Base-by-base conservation (phyloP, 2,888 invertebrate species). In the Tinea semifulvella region DNA sequence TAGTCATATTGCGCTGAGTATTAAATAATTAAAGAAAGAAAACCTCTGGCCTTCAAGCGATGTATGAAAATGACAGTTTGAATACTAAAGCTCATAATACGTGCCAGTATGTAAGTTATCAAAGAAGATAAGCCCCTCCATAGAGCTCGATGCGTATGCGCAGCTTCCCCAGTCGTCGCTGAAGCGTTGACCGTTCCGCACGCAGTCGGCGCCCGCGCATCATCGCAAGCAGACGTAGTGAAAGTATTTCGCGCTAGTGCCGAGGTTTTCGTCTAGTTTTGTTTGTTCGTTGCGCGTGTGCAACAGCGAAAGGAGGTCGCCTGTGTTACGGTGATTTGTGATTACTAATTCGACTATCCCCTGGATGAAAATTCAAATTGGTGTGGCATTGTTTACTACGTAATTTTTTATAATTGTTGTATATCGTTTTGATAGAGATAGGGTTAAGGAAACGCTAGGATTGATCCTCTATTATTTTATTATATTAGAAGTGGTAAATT, bases 281-380 rank as follows among this genome's bases (percentile, higher is more conserved):
- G 70, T 76, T 75, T 75, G 70, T 65, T 65, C 65, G 63, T 77
- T 76, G 74, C 76, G 77, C 75, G 74, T 76, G 75, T 76, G 73
- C 73, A 68, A 55, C 68, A 56, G 74, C 63, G 76, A 80, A 80
- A 80, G 79, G 79, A 80, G 77, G 79, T 77, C 76, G 43, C 18
- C 43, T 31, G 18, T 43, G 27, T n/a, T 14, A 55, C 50, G 58
- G 69, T 63, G 66, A 61, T 63, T 63, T 66, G 65, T 68, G 67
- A 52, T 60, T n/a, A 16, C 3, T 3, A 28, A 52, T 49, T 52
- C 47, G 53, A 48, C 53, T 58, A 61, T 58, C 54, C 54, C 61
- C 56, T 53, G 50, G 60, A 61, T 57, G 60, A 55, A 49, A 56
- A 56, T 5, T n/a, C 10, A 20, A 58, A 64, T 68, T 58, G 66